phyloP scores from a whole-genome alignment of 2,113 vertebrate genomes.

The Miniopterus natalensis region DNA sequence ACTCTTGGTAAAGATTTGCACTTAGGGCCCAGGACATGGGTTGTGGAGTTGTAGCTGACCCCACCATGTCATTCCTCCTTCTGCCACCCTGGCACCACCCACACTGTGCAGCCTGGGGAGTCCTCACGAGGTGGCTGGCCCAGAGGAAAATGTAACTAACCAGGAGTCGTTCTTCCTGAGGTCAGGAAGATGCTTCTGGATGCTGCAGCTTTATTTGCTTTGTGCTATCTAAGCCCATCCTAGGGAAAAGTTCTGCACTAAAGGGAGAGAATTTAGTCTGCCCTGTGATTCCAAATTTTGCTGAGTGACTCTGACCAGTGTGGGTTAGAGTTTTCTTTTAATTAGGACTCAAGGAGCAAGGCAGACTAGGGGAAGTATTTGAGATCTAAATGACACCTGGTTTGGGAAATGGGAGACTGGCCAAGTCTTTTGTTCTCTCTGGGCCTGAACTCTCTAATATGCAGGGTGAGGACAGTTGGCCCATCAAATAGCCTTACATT shows the following conservation, averaged over 20 bases:
- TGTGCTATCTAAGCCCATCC: not conserved
- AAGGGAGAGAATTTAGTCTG: not conserved
- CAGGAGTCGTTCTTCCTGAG: not conserved
- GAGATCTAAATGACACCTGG: not conserved
- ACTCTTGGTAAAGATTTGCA: not conserved
- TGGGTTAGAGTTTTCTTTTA: not conserved
- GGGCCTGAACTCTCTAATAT: not conserved
- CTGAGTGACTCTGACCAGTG: not conserved
- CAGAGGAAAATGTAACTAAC: not conserved
- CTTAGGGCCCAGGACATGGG: not conserved
- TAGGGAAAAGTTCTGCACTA: not conserved
- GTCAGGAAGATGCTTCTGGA: not conserved
- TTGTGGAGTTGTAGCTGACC: not conserved
- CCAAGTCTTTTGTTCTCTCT: not conserved
- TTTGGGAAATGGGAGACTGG: not conserved
- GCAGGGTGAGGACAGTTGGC: not conserved
- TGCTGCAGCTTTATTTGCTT: not conserved
- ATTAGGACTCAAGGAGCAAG: not conserved
- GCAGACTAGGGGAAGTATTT: not conserved
- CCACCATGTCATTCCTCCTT: not conserved
- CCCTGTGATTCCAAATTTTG: not conserved
- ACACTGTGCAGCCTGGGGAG: not conserved
- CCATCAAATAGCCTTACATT: not conserved
- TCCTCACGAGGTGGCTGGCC: not conserved
- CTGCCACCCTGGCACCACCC: not conserved